Evolutionary conservation across 2,888 invertebrate species (phyloP).

Genomic region (Lagria hirta): DNA sequence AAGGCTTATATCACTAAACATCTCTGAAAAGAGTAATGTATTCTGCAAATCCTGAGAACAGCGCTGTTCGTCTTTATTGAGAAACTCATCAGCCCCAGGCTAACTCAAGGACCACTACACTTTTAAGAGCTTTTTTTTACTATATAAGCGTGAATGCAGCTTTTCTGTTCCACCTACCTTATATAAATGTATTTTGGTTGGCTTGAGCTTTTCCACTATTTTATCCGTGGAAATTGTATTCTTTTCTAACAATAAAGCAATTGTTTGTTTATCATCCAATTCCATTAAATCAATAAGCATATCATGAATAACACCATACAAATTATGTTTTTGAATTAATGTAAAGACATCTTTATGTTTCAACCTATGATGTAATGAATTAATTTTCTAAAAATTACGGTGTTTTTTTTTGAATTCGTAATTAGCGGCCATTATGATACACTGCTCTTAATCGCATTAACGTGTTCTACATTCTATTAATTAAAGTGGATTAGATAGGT

Average conservation of each 20-base stretch:
- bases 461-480: no score
- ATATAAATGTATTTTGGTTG: constrained; percentile 73
- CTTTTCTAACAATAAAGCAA: constrained; percentile 78
- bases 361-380: constrained; percentile 56
- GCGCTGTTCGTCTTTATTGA: no score
- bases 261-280: constrained; percentile 79
- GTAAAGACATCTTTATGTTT: constrained; percentile 89
- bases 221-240: constrained; percentile 72
- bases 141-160: no score
- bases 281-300: constrained; percentile 88
- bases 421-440: no score
- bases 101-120: not conserved
- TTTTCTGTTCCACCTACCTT: constrained; percentile 57
- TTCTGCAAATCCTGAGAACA: no score
- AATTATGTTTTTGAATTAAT: constrained; percentile 78
- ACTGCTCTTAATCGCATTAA: no score
- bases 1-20: no score
- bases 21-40: no score
- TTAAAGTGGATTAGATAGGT: no score
- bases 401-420: no score
- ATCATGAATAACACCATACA: constrained; percentile 81
- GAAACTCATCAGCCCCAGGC: no score
- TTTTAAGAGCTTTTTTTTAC: not conserved
- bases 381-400: constrained; percentile 19
- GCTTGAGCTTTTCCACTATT: constrained; percentile 76